Base-by-base conservation (phyloP, 2,888 invertebrate genomes). In the Tipula lateralis region DNA sequence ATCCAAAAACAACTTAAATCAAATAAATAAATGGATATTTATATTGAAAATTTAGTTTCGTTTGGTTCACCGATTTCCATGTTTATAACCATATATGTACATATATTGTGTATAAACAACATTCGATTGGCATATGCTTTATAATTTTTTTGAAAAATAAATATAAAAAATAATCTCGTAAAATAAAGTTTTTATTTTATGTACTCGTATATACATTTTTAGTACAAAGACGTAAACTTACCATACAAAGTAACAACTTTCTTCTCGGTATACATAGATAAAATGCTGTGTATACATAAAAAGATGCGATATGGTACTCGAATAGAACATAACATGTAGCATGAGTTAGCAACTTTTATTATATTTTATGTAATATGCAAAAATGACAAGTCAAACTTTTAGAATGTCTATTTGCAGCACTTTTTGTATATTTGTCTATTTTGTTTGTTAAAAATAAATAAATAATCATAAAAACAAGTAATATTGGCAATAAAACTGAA, bases 281-380 rank as follows among this genome's bases (percentile, higher is more conserved):
- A 32, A 6, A 32, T 32, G 32, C 3, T 6, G 6, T 2, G 32
- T 32, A 32, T 32, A 32, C 16, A 16, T 44, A 5, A 44, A 1
- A 44, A 66, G 24, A 24, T 66, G 66, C 24, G 66, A 66, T 66
- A 24, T 24, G 44, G 16, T 44, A 44, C 5, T 50, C 5, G 4
- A 3, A 50, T 24, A 66, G 2, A 66, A 66, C 24, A 24, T 66
- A 44, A 44, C 7, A 7, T 44, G 24, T 24, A 24, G 66, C 24
- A 66, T 24, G 66, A 66, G 66, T 24, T 24, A 66, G 66, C 66
- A 66, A 66, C 66, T 66, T 66, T 66, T 66, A 66, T 66, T 66
- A 66, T 44, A 3, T 66, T 66, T 24, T 66, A 66, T 24, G n/a
- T n/a, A 24, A 66, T 66, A 66, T 66, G 66, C 66, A 66, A 66